Percentiles rank a stretch among this genome's conserved stretches.
Evolutionary conservation across 2,113 vertebrate genomes (phyloP).

Genomic region (Pseudorhombus dupliciocellatus): DNA sequence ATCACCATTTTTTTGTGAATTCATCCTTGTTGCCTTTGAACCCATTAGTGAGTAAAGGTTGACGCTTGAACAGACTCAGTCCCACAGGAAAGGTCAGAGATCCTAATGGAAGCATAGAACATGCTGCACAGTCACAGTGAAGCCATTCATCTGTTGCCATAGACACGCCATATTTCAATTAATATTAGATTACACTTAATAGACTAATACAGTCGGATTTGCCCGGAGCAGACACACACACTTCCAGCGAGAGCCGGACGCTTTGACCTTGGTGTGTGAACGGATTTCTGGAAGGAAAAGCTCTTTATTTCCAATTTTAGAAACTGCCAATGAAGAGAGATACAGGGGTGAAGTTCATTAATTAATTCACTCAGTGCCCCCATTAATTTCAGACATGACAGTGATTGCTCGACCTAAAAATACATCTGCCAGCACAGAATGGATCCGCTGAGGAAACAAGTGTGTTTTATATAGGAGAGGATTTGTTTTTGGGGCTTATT

Average conservation of each 20-base stretch:
- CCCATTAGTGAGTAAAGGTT: not conserved
- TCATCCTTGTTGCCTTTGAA: too few species aligned
- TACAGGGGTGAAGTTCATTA: slow-evolving; percentile 59
- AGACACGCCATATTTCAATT: not conserved
- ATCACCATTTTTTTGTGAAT: too few species aligned
- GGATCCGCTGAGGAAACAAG: slow-evolving; percentile 34
- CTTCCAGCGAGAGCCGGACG: not conserved
- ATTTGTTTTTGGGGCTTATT: not conserved
- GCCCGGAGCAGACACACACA: not conserved
- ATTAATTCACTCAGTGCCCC: slow-evolving; percentile 61
- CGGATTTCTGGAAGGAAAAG: slow-evolving; percentile 37
- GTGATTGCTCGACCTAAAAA: slow-evolving; percentile 65
- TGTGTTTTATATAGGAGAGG: not conserved
- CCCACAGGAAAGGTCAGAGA: not conserved
- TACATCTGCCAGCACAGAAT: slow-evolving; percentile 45
- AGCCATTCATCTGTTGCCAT: not conserved
- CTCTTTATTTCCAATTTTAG: slow-evolving; percentile 61
- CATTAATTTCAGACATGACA: slow-evolving; percentile 51
- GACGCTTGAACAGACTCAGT: not conserved
- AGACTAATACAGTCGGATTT: not conserved
- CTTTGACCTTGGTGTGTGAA: not conserved
- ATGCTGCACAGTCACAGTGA: not conserved
- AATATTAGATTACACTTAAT: slow-evolving; percentile 1
- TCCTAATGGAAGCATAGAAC: not conserved
- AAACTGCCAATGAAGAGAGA: slow-evolving; percentile 53